Base-by-base conservation (phyloP, 2,888 invertebrate species). In the Cordilura impudica region DNA sequence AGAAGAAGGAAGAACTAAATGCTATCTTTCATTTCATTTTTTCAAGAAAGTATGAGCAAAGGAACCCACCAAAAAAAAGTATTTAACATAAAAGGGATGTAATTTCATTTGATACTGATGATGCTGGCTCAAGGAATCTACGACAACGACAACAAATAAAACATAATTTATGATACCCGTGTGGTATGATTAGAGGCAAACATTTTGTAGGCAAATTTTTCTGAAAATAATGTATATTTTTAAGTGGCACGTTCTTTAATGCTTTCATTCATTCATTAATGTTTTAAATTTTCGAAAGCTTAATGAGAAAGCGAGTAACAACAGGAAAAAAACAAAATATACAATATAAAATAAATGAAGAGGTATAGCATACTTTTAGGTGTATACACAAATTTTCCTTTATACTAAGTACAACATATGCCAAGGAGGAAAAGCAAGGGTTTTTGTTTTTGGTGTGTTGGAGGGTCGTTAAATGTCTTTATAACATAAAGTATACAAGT, bases 1-100 rank as follows among this genome's bases (percentile, higher is more conserved):
- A 53, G 12, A 19, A 2, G 23, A 58, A 43, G 29, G 2, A n/a
- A 12, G 26, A 60, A 39, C 7, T 6, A 18, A 39, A 72, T 56
- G 39, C 29, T 61, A 61, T 75, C 60, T 67, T 26, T 12, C n/a
- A 67, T 39, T 74, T n/a, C n/a, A n/a, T n/a, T 74, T 66, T 53
- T 53, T 10, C 18, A 35, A 61, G 51, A 39, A 67, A 61, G 53
- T 35, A 47, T 26, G 18, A 74, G 66, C n/a, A 10, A 73, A 61
- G 47, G 19, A 47, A 35, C 53, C 23, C 21, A 54, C 23, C 31
- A 54, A 49, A 45, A 31, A 67, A 79, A 71, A 66, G 79, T 71
- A 75, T 79, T 71, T 63, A 79, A 71, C 51, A 61, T 63, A 58
- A 79, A 79, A 75, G 79, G 79, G 79, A 75, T 75, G 79, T 79